Conservation (phyloP, 37 sponge, comb jelly and placozoan species). For the Halisarca cf. caerulea region DNA sequence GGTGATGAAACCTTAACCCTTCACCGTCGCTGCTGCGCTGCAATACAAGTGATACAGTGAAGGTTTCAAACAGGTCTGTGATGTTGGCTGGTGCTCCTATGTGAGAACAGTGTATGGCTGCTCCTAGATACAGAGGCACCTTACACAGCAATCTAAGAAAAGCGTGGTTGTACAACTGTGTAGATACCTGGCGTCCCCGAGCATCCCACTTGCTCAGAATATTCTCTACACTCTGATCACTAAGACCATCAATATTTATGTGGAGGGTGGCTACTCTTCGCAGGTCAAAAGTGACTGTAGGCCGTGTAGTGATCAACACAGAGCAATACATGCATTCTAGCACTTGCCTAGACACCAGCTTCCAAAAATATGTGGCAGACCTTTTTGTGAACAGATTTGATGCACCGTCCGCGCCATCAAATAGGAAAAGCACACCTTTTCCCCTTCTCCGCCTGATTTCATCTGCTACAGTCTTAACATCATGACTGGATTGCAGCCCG, state of each 20-base stretch:
- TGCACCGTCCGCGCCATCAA: slow-evolving; percentile 22
- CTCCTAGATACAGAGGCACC: background rate
- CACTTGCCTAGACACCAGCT: background rate
- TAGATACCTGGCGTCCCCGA: background rate
- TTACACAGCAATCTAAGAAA: background rate
- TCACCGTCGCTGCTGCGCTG: background rate
- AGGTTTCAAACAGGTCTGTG: slow-evolving; percentile 4
- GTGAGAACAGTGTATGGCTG: background rate
- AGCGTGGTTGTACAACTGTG: background rate
- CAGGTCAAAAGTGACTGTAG: background rate
- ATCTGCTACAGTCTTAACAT: background rate
- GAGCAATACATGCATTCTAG: background rate
- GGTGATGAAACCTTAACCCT: background rate
- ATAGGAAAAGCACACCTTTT: background rate
- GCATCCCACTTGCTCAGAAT: background rate
- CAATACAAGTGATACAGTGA: background rate
- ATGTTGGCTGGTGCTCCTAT: background rate
- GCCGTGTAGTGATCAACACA: background rate
- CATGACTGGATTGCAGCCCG: background rate
- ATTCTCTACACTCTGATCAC: background rate
- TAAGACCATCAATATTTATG: background rate
- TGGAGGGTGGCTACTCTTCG: slow-evolving; percentile 7
- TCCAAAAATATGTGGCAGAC: background rate
- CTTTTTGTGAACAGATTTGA: background rate
- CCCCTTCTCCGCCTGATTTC: background rate